These are phyloP conservation scores for Heterodera filipjevi DNA, from an alignment of 2,888 invertebrate genomes.

Conservation along the genomic window DNA sequence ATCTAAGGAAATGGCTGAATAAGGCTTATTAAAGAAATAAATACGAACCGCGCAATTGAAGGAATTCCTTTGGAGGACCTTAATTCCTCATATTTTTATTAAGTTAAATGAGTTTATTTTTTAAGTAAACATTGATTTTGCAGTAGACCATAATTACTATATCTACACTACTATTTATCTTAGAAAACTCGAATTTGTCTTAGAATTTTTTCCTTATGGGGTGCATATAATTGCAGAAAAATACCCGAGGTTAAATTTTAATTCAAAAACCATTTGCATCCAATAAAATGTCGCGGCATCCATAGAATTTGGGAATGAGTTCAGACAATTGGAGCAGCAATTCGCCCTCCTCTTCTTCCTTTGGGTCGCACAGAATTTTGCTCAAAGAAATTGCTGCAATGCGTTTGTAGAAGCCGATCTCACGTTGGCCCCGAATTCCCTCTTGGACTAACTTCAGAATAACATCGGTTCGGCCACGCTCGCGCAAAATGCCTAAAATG, in stretches of 20 bases:
- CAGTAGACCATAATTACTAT: no score
- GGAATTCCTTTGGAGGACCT: conserved; percentile 47
- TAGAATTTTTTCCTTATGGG: no score
- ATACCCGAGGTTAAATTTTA: no score
- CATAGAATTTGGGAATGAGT: conserved; percentile 21
- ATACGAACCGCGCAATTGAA: conserved; percentile 46
- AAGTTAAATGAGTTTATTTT: no score
- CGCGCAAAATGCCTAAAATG: conserved; percentile 60
- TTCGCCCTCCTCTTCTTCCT: neutral
- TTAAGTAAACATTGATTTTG: no score
- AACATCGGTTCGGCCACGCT: conserved; percentile 44
- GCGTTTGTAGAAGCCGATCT: conserved; percentile 43
- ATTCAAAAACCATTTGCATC: conserved; percentile 17
- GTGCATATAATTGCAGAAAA: no score
- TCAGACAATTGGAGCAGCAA: neutral
- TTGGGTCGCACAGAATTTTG: neutral
- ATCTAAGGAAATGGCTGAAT: conserved; percentile 36
- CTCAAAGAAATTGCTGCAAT: neutral
- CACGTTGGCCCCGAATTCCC: conserved; percentile 51
- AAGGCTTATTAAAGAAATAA: neutral
- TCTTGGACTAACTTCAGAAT: conserved; percentile 58
- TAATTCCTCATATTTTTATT: neutral
- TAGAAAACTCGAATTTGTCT: no score
- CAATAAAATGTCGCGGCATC: conserved; percentile 15
- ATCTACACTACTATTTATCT: no score